These are phyloP conservation scores for Amblyraja radiata DNA, from an alignment of 2,797 vertebrate species.

Conservation along the genomic window DNA sequence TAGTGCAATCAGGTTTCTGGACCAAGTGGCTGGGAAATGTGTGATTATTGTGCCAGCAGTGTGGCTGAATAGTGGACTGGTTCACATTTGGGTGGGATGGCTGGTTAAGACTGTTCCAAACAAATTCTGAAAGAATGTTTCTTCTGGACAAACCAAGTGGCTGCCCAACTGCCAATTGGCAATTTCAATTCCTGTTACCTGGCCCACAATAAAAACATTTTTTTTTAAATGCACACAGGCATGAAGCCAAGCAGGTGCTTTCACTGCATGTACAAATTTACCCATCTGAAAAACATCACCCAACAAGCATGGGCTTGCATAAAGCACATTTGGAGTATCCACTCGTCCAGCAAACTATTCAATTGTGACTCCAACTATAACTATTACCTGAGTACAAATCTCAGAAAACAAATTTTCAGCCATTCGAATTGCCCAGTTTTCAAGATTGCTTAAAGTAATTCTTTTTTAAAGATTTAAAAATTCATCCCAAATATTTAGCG, in stretches of 20 bases:
- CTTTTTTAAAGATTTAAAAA: background rate
- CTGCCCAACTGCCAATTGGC: slow-evolving; percentile 80
- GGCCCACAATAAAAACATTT: slow-evolving; percentile 89
- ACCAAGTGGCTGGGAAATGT: too few relatives aligned
- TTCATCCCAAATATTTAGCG: background rate
- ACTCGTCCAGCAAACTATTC: slow-evolving; percentile 68
- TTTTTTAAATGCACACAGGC: slow-evolving; percentile 71
- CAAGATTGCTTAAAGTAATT: slow-evolving; percentile 43
- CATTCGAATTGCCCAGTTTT: slow-evolving; percentile 46
- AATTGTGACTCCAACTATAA: slow-evolving; percentile 64
- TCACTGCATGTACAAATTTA: slow-evolving; percentile 81
- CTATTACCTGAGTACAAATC: slow-evolving; percentile 54
- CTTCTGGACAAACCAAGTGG: slow-evolving; percentile 45
- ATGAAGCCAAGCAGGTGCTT: slow-evolving; percentile 87
- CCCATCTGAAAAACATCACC: slow-evolving; percentile 90
- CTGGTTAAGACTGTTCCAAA: background rate
- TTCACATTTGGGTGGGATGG: background rate
- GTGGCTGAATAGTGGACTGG: slow-evolving; percentile 62
- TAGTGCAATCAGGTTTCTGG: too few relatives aligned
- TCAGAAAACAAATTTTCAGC: slow-evolving; percentile 57
- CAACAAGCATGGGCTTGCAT: slow-evolving; percentile 90
- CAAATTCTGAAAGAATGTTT: background rate
- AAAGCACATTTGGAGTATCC: slow-evolving; percentile 83
- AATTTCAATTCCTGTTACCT: slow-evolving; percentile 88
- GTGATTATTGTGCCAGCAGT: slow-evolving; percentile 67